Evolutionary conservation across 2,797 vertebrate genomes (phyloP).

Genomic region (Macropus fuliginosus): DNA sequence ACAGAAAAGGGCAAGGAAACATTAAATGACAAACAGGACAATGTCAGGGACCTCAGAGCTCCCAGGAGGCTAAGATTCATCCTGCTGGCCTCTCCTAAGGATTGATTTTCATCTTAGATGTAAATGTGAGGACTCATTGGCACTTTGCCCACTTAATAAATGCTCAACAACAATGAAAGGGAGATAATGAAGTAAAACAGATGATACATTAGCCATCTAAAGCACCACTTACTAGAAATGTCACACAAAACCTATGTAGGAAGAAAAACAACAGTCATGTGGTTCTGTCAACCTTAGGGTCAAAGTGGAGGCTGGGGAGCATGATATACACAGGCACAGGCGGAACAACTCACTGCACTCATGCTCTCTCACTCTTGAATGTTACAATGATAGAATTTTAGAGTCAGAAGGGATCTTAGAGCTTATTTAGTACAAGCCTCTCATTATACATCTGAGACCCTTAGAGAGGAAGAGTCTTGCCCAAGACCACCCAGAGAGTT

Average conservation of each 20-base stretch:
- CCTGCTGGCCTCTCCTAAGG: slow-evolving; percentile 27
- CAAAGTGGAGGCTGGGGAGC: neutral
- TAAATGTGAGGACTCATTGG: neutral
- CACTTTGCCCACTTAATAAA: neutral
- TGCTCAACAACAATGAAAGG: slow-evolving; percentile 34
- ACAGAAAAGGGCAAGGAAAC: slow-evolving; percentile 24
- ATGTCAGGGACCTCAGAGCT: neutral
- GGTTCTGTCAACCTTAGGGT: slow-evolving; percentile 1
- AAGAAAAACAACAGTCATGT: slow-evolving; percentile 19
- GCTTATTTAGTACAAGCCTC: neutral
- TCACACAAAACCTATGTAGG: neutral
- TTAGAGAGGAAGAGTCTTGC: neutral
- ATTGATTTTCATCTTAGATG: slow-evolving; percentile 34
- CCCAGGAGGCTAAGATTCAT: neutral
- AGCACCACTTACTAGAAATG: slow-evolving; percentile 33
- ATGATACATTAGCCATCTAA: slow-evolving; percentile 1
- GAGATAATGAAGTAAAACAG: neutral
- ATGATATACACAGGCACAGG: neutral
- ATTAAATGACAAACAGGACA: slow-evolving; percentile 28
- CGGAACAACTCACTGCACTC: neutral
- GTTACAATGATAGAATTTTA: neutral
- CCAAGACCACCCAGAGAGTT: neutral
- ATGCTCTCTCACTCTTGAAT: neutral
- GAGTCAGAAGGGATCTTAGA: neutral
- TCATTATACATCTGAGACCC: neutral